These are phyloP conservation scores for Agonopterix subpropinquella DNA, from an alignment of 2,888 invertebrate species.

Conservation along the genomic window DNA sequence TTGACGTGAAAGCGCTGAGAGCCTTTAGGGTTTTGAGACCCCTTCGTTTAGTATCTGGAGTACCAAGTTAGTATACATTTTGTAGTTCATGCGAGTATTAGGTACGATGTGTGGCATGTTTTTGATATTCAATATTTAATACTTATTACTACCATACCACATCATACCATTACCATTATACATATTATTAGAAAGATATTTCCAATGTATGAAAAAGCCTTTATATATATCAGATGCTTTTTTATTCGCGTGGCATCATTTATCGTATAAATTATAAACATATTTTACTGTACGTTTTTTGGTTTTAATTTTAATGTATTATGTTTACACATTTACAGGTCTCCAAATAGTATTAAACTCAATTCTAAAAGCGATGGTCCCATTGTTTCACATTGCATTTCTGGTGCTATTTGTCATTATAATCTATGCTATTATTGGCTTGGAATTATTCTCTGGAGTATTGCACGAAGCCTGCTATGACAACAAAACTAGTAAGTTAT, in stretches of 20 bases:
- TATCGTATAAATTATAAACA: not conserved
- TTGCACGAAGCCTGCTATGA: conserved; percentile 93
- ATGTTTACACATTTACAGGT: conserved; percentile 77
- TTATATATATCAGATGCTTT: not conserved
- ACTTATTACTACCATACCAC: too few species aligned
- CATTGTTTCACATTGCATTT: conserved; percentile 98
- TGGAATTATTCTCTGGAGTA: conserved; percentile 97
- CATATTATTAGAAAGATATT: too few species aligned
- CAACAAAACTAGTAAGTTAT: conserved; percentile 80
- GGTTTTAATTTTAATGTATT: not conserved
- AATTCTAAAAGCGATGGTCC: conserved; percentile 99
- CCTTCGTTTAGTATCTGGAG: conserved; percentile 97
- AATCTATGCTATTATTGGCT: conserved; percentile 99
- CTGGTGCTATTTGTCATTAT: conserved; percentile 99
- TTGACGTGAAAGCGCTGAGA: conserved; percentile 98
- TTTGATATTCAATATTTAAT: too few species aligned
- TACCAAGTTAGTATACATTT: conserved; percentile 89
- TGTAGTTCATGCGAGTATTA: too few species aligned
- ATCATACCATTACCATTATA: too few species aligned
- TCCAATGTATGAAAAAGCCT: not conserved
- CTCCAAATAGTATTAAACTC: conserved; percentile 99
- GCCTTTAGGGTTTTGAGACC: conserved; percentile 99
- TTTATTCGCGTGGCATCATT: not conserved
- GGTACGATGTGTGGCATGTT: too few species aligned
- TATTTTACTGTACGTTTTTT: not conserved